Percentiles rank a stretch among this genome's conserved stretches.
Evolutionary conservation across 2,797 vertebrate genomes (phyloP).

Genomic region (Platalea minor): DNA sequence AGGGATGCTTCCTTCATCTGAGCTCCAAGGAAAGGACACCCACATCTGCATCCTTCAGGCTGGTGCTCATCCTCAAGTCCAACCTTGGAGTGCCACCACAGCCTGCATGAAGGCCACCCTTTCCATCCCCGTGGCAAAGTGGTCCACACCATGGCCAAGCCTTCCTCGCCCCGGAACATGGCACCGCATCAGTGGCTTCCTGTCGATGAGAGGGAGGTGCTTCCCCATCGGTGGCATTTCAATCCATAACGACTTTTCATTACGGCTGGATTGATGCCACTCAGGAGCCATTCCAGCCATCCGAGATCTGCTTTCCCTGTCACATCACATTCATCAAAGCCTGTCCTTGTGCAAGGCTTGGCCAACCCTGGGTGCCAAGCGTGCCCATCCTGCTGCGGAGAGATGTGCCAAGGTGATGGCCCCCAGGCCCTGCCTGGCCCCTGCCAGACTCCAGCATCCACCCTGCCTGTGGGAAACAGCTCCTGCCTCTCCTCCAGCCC

Average conservation of each 20-base stretch:
- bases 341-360: not conserved
- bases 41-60: not conserved
- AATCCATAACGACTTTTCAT: conserved; percentile 40
- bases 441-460: not conserved
- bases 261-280: not conserved
- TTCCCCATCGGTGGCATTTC: not conserved
- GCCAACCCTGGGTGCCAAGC: not conserved
- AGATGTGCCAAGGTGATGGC: not conserved
- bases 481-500: not conserved
- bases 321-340: conserved; percentile 22
- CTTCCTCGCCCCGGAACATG: not conserved
- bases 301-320: not conserved
- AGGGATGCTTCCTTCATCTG: not conserved
- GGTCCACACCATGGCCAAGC: fast-evolving
- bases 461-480: not conserved
- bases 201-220: not conserved
- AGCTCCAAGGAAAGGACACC: not conserved
- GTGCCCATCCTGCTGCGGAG: not conserved
- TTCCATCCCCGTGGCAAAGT: not conserved
- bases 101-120: not conserved
- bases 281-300: not conserved
- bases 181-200: not conserved
- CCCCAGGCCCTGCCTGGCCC: not conserved
- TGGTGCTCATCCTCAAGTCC: not conserved
- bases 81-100: not conserved